phyloP scores from a whole-genome alignment of 2,797 vertebrate genomes.

The Melanotaenia trifasciata region DNA sequence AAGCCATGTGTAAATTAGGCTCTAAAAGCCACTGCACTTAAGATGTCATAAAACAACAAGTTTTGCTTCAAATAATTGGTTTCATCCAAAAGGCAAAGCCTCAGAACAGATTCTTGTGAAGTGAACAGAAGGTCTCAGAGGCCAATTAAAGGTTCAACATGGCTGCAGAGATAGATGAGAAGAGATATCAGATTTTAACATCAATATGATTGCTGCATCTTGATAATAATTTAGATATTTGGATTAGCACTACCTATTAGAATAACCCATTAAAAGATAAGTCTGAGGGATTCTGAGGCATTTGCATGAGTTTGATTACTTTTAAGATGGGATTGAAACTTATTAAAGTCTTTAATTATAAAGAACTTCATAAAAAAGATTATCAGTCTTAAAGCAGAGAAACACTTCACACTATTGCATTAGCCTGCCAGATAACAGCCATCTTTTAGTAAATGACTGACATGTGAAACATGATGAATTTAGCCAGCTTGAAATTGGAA shows the following conservation, averaged over 20 bases:
- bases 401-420: constrained; percentile 56
- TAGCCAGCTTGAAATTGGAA: constrained; percentile 39
- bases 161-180: constrained; percentile 55
- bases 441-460: constrained; percentile 56
- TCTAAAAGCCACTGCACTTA: not conserved
- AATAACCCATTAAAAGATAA: constrained; percentile 80
- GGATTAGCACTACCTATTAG: constrained; percentile 73
- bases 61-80: constrained; percentile 10
- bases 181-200: constrained; percentile 57
- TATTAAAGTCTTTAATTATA: constrained; percentile 70
- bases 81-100: not conserved
- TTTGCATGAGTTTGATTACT: constrained; percentile 61
- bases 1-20: not conserved
- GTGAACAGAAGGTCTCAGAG: constrained; percentile 45
- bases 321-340: constrained; percentile 69
- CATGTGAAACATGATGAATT: constrained; percentile 63
- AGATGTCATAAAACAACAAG: constrained; percentile 1
- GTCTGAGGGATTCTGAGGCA: constrained; percentile 54
- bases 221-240: constrained; percentile 81
- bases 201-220: constrained; percentile 67
- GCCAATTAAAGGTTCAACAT: constrained; percentile 55
- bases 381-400: constrained; percentile 53
- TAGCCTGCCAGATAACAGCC: constrained; percentile 44
- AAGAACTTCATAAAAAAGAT: constrained; percentile 62
- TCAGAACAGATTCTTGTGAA: constrained; percentile 4